These are phyloP conservation scores for Acanthosepion esculentum DNA, from an alignment of 2,888 invertebrate genomes.

Conservation along the genomic window DNA sequence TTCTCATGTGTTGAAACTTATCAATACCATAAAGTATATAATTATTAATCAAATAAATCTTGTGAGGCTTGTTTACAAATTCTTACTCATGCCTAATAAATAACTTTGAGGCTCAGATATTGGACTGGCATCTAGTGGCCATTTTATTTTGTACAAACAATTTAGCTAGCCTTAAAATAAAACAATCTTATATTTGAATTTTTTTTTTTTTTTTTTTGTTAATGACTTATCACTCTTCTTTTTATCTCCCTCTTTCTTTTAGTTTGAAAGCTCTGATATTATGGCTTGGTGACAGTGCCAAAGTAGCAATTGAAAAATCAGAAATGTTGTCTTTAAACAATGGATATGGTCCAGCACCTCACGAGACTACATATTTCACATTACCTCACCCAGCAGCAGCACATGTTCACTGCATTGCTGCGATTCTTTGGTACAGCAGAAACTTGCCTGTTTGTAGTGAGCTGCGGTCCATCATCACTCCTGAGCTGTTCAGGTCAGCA, in stretches of 20 bases:
- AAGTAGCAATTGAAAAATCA: conserved; percentile 63
- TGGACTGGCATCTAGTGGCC: no score
- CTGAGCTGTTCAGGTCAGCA: conserved; percentile 83
- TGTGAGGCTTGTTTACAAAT: no score
- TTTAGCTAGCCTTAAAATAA: no score
- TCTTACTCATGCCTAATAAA: no score
- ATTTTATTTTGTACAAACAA: no score
- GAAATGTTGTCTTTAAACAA: conserved; percentile 55
- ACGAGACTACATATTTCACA: conserved; percentile 47
- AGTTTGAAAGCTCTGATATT: conserved; percentile 78
- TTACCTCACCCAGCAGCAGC: conserved; percentile 70
- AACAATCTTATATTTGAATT: neutral
- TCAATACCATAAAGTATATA: no score
- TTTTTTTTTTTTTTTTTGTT: no score
- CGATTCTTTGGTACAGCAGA: conserved; percentile 83
- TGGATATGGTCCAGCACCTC: conserved; percentile 53
- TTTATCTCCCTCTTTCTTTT: neutral
- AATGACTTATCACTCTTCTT: neutral
- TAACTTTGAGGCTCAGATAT: no score
- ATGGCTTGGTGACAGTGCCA: conserved; percentile 82
- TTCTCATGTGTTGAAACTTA: no score
- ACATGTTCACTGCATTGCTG: conserved; percentile 83
- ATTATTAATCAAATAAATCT: no score
- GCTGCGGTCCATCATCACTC: conserved; percentile 82
- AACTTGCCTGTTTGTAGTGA: conserved; percentile 75